Evolutionary conservation across 2,888 invertebrate species (phyloP).

Genomic region (Melanophora roralis): DNA sequence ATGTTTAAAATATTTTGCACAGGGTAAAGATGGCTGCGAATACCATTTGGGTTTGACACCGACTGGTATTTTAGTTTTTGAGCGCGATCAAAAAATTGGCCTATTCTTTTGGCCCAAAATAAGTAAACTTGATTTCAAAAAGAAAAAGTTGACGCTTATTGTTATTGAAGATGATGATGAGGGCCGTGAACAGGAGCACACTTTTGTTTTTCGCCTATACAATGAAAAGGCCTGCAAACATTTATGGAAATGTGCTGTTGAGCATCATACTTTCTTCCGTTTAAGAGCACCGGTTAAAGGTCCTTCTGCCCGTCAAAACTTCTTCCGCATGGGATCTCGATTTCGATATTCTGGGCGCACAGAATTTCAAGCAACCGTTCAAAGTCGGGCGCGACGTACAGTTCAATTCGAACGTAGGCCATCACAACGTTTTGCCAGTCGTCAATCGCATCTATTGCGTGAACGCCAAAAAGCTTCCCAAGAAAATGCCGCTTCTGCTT

Average conservation of each 20-base stretch:
- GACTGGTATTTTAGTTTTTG: conserved; percentile 98
- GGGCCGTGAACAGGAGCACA: conserved; percentile 97
- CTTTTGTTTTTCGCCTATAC: conserved; percentile 96
- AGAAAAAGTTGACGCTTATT: conserved; percentile 96
- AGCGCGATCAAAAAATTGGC: conserved; percentile 97
- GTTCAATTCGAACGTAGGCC: conserved; percentile 98
- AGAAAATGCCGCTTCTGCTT: conserved; percentile 72
- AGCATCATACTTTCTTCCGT: conserved; percentile 99
- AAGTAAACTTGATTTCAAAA: conserved; percentile 97
- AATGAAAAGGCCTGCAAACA: conserved; percentile 99
- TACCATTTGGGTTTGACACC: conserved; percentile 98
- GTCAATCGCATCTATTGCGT: conserved; percentile 91
- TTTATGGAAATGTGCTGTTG: conserved; percentile 99
- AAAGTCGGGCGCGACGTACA: conserved; percentile 92
- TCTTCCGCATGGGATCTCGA: conserved; percentile 98
- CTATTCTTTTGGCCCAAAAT: conserved; percentile 99
- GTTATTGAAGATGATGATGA: conserved; percentile 99
- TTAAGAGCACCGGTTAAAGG: conserved; percentile 92
- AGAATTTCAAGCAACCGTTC: conserved; percentile 97
- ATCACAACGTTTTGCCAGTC: conserved; percentile 95
- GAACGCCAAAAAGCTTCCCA: conserved; percentile 82
- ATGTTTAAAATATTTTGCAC: conserved; percentile 62
- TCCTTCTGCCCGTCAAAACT: conserved; percentile 93
- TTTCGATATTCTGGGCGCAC: conserved; percentile 95
- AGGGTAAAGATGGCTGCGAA: conserved; percentile 97